Evolutionary conservation across 1,140 invertebrate species (phyloP).

Genomic region (Antheraea mylitta): DNA sequence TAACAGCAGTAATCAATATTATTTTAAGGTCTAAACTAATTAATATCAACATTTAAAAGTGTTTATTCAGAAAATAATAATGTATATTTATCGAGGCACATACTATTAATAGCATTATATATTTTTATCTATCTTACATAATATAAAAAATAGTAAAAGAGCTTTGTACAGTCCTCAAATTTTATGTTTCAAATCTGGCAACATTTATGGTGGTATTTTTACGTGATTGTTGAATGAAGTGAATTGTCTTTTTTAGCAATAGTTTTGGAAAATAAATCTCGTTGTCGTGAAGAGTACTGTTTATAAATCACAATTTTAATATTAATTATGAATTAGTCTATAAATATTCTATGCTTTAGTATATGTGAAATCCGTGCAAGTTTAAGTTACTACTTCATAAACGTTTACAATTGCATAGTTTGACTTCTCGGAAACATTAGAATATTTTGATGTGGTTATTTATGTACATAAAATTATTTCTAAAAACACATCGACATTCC

Average conservation of each 20-base stretch:
- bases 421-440: conserved; percentile 7
- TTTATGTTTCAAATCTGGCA: not conserved
- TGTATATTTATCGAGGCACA: too few species aligned
- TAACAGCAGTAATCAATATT: too few species aligned
- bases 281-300: not conserved
- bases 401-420: conserved; percentile 16
- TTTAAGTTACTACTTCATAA: not conserved
- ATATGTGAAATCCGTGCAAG: conserved; percentile 14
- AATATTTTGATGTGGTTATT: conserved; percentile 7
- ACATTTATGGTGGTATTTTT: conserved; percentile 9
- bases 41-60: not conserved
- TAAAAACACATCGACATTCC: not conserved
- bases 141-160: too few species aligned
- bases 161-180: not conserved
- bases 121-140: not conserved
- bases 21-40: not conserved
- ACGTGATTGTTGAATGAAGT: conserved; percentile 17
- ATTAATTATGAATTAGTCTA: not conserved
- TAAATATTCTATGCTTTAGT: conserved; percentile 9
- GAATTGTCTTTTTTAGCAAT: conserved; percentile 1
- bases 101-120: not conserved
- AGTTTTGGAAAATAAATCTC: conserved; percentile 8
- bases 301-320: conserved; percentile 1
- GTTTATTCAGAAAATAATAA: not conserved
- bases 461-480: not conserved